Evolutionary conservation across 2,797 vertebrate genomes (phyloP).

Genomic region (Smutsia gigantea): DNA sequence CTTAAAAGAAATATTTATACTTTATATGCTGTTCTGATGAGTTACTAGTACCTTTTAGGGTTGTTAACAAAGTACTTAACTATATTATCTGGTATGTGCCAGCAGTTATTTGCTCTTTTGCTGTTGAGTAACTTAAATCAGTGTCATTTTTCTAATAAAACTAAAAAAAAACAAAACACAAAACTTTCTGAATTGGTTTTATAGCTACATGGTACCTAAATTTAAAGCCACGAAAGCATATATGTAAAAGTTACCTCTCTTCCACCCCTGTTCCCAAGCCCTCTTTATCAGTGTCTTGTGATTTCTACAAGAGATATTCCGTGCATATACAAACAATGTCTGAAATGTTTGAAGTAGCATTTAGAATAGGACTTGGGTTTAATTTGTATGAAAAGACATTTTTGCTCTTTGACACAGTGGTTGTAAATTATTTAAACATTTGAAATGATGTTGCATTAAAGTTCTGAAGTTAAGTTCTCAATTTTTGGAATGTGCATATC

Average conservation of each 20-base stretch:
- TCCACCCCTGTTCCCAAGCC: neutral
- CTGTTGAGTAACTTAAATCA: slow-evolving; percentile 19
- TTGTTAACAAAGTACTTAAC: neutral
- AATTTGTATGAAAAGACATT: neutral
- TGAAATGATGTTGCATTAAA: neutral
- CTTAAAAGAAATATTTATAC: neutral
- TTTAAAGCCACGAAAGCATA: slow-evolving; percentile 12
- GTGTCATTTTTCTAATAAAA: neutral
- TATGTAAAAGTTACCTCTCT: neutral
- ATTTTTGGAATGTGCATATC: neutral
- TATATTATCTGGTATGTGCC: neutral
- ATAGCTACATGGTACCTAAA: neutral
- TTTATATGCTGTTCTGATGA: neutral
- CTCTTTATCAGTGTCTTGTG: neutral
- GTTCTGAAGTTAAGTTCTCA: neutral
- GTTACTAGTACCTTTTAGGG: slow-evolving; percentile 13
- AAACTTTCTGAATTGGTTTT: neutral
- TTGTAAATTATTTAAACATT: neutral
- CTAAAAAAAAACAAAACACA: neutral
- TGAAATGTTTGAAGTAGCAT: neutral
- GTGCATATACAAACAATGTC: neutral
- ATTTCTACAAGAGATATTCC: neutral
- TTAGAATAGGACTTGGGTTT: neutral
- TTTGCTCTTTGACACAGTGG: neutral
- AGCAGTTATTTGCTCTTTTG: neutral